Conservation (phyloP, 2,888 invertebrate species). For the Eilema depressum region DNA sequence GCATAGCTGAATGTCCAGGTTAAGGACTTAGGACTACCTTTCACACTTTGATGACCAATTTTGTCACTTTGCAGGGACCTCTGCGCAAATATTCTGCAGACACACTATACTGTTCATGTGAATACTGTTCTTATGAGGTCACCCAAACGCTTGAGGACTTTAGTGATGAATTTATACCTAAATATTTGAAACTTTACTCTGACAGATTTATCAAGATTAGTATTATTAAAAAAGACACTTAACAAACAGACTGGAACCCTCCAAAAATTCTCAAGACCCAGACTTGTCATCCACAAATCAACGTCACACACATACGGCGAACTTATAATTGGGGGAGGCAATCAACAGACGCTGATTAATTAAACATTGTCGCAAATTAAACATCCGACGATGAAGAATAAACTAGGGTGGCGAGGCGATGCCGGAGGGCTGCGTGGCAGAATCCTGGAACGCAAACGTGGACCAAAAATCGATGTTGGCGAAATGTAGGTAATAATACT, state of each 20-base stretch:
- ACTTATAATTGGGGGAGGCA: slow-evolving; percentile 82
- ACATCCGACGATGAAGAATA: slow-evolving; percentile 72
- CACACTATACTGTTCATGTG: no score
- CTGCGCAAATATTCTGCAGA: no score
- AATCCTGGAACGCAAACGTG: background rate
- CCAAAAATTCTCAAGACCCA: slow-evolving; percentile 32
- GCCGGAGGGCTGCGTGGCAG: slow-evolving; percentile 16
- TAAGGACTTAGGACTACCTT: no score
- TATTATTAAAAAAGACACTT: background rate
- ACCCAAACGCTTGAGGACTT: no score
- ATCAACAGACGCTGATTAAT: slow-evolving; percentile 84
- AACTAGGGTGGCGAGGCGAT: slow-evolving; percentile 58
- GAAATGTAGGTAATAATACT: no score
- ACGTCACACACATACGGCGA: slow-evolving; percentile 76
- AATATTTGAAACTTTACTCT: background rate
- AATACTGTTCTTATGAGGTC: no score
- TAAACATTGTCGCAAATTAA: slow-evolving; percentile 84
- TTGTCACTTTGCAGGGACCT: no score
- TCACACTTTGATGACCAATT: no score
- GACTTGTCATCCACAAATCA: slow-evolving; percentile 68
- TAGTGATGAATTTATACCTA: no score
- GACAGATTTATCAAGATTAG: background rate
- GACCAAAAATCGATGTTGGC: background rate
- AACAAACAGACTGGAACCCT: background rate
- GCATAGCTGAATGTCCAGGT: no score